Evolutionary conservation across 2,113 vertebrate genomes (phyloP), one percentile per base, ranked within the genome.

Genomic region (Tyto alba): DNA sequence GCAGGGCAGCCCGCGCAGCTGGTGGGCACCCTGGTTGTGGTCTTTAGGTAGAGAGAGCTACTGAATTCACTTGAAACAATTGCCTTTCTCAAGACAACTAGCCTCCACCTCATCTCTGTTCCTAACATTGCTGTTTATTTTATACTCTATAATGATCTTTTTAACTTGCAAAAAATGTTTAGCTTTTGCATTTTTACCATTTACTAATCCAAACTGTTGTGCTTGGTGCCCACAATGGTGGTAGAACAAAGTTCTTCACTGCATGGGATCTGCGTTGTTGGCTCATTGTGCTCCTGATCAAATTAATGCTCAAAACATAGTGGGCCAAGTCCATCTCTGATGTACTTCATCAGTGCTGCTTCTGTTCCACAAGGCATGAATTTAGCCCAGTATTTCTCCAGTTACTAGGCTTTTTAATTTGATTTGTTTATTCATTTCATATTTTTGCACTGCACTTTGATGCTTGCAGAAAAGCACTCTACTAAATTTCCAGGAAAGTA

Each of bases 381-480:
- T 92, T 93, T 79, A 88, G 53, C 53, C 93, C 74, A 56, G 0
- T 82, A 57, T 59, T 92, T 91, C 81, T 93, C 30, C 77, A 63
- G 60, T 85, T 93, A 78, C 81, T 69, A 52, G 41, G 43, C 71
- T 88, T 95, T 95, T 84, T 76, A 89, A 95, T 89, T 79, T 38
- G 59, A 71, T 94, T 90, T 90, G 60, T 93, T 95, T 91, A 94
- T 94, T 91, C 38, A 56, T 95, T 87, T 93, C 29, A 4, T 73
- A 59, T n/a, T 92, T 96, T 95, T 91, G 86, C 94, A 56, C 66
- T 88, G 71, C 38, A 43, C 57, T 95, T 68, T 8, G 45, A 62
- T 63, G 77, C 89, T 89, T 53, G 36, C 29, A 55, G 73, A 82
- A 85, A 93, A n/a, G 9, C 29, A 29, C 14, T 59, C 29, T 23